A percentile compares a stretch with the other conserved stretches of the same genome.
phyloP scores from a whole-genome alignment of 2,888 invertebrate species.

The Odontocolon sp. region DNA sequence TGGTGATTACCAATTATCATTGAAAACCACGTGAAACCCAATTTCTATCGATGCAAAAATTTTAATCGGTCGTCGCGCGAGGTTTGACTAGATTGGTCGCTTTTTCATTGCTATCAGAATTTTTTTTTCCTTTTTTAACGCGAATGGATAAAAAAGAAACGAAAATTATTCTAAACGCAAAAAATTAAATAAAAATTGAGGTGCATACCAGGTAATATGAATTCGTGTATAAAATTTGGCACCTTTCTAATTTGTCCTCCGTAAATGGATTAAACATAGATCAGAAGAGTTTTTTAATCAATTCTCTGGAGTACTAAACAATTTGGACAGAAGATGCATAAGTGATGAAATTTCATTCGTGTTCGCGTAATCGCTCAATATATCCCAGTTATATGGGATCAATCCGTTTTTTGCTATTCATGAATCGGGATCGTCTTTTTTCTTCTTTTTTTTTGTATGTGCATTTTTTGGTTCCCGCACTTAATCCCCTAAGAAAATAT shows the following conservation, averaged over 20 bases:
- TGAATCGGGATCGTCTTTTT: conserved; percentile 19
- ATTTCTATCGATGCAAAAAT: conserved; percentile 46
- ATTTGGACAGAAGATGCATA: conserved; percentile 26
- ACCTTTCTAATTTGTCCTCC: conserved; percentile 51
- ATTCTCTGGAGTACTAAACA: conserved; percentile 30
- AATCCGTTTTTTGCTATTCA: conserved; percentile 26
- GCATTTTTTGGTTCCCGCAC: conserved; percentile 40
- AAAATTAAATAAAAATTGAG: too few species aligned
- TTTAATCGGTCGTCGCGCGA: conserved; percentile 45
- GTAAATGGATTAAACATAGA: conserved; percentile 26
- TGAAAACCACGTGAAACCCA: conserved; percentile 39
- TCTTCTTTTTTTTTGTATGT: conserved; percentile 22
- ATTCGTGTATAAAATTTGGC: conserved; percentile 56
- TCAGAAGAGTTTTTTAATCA: conserved; percentile 35
- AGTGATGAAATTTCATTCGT: conserved; percentile 31
- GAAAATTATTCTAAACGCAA: neutral
- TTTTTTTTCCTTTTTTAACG: neutral
- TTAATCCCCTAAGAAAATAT: too few species aligned
- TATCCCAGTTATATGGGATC: conserved; percentile 31
- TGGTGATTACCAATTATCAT: conserved; percentile 35
- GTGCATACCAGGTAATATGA: too few species aligned
- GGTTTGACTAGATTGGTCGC: conserved; percentile 54
- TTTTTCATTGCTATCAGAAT: conserved; percentile 29
- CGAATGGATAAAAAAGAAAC: conserved; percentile 17
- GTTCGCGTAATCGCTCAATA: conserved; percentile 19